A percentile compares a stretch with the other conserved stretches of the same genome.
Evolutionary conservation across 2,797 vertebrate genomes (phyloP).

Genomic region (Tympanoctomys barrerae): DNA sequence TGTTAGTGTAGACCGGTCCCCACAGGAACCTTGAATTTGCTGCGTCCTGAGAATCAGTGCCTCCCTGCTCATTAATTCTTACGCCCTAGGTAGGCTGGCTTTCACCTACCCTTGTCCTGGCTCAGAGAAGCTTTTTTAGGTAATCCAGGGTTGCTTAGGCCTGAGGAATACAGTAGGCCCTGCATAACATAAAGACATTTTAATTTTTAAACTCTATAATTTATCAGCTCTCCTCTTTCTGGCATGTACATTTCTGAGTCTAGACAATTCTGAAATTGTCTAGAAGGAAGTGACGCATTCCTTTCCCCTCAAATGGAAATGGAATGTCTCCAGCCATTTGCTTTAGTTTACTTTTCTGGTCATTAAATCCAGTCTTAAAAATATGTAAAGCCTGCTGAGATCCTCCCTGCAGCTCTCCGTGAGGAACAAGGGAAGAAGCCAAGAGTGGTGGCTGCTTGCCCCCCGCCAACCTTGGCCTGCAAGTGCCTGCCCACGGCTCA

Average conservation of each 20-base stretch:
- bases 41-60: not conserved
- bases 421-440: not conserved
- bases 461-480: accelerated
- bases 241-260: slow-evolving; percentile 41
- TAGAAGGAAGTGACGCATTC: not conserved
- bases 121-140: not conserved
- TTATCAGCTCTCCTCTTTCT: not conserved
- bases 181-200: not conserved
- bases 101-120: not conserved
- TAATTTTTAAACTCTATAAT: slow-evolving; percentile 5
- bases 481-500: not conserved
- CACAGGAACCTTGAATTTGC: not conserved
- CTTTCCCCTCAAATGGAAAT: not conserved
- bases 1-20: not conserved
- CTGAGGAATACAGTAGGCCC: not conserved
- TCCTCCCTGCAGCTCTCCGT: not conserved
- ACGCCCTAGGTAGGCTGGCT: not conserved
- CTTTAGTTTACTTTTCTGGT: slow-evolving; percentile 11
- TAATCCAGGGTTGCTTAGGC: not conserved
- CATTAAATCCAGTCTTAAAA: not conserved
- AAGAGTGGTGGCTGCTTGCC: not conserved
- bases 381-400: not conserved
- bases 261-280: slow-evolving; percentile 4
- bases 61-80: not conserved
- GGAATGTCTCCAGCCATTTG: not conserved